Base-by-base conservation (phyloP, 2,797 vertebrate species). In the Jordanella pulchra region DNA sequence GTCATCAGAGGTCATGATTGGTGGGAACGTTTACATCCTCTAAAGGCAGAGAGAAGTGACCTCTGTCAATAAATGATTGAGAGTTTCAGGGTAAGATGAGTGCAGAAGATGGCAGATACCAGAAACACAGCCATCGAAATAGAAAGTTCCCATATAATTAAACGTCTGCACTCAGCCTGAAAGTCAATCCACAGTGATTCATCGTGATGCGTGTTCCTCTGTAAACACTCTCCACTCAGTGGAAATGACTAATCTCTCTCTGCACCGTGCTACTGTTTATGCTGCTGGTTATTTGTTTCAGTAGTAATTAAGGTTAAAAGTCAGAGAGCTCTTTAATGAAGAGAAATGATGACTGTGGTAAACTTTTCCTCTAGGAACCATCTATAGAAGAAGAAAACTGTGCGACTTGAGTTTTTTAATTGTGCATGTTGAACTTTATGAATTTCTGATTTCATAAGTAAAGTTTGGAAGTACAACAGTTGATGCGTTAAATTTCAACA, bases 101-200 rank as follows among this genome's bases (percentile, higher is more conserved):
- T 42, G 58, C 56, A 72, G 83, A 76, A 82, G 51, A 14, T 56
- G 44, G 0, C 1, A 35, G 76, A 69, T 53, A 60, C 42, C 7
- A 15, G 72, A 79, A 65, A 75, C 68, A 72, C 39, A 51, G 67
- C 54, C 72, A 76, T 60, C 18, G 81, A 80, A 87, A 85, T 80
- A 66, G 80, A 53, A 86, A 13, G 89, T 90, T 84, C 87, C 77
- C 84, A 86, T 89, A 87, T 88, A 86, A 85, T 85, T 86, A 42
- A 86, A 81, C 69, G 69, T 77, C 66, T 75, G 77, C 76, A 65
- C 79, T 63, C 39, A 71, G 75, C 61, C 68, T 80, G 69, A 80
- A 80, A 77, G 76, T 73, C 76, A 75, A 55, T 42, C 69, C 56
- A 65, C 6, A 47, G 51, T 55, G 68, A 60, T 71, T 72, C 72